phyloP scores from a whole-genome alignment of 2,797 vertebrate genomes.

The Cynopterus sphinx region DNA sequence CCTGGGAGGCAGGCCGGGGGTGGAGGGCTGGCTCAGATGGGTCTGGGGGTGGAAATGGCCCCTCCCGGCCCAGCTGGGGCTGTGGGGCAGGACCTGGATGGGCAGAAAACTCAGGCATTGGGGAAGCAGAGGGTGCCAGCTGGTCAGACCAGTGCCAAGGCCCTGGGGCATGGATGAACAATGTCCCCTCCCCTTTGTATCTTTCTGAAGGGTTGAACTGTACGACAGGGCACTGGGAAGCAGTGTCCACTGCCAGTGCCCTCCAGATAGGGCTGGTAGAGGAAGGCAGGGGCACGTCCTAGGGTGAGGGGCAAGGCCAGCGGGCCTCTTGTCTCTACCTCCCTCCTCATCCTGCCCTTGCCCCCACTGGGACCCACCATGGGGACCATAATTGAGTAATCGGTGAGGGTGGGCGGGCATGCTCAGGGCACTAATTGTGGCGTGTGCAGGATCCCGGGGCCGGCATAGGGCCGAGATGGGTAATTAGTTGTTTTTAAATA shows the following conservation, averaged over 20 bases:
- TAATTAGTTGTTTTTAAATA: constrained; percentile 82
- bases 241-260: not conserved
- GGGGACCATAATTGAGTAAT: constrained; percentile 28
- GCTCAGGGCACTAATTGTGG: constrained; percentile 59
- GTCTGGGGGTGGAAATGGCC: constrained; percentile 49
- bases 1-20: constrained; percentile 56
- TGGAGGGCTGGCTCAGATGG: constrained; percentile 59
- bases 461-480: constrained; percentile 14
- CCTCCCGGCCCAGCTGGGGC: constrained; percentile 13
- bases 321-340: not conserved
- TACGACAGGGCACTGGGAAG: not conserved
- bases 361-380: not conserved
- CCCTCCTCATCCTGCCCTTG: not conserved
- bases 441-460: constrained; percentile 57
- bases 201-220: not conserved
- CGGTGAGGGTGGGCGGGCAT: not conserved
- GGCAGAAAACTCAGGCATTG: not conserved
- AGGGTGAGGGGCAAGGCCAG: not conserved
- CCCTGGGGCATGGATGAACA: not conserved
- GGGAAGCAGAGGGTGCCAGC: not conserved
- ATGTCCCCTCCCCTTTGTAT: not conserved
- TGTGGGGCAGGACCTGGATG: not conserved
- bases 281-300: not conserved
- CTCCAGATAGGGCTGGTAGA: not conserved
- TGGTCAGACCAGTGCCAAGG: not conserved